These are phyloP conservation scores for Ictidomys tridecemlineatus DNA, from an alignment of 2,113 vertebrate species.

Conservation along the genomic window DNA sequence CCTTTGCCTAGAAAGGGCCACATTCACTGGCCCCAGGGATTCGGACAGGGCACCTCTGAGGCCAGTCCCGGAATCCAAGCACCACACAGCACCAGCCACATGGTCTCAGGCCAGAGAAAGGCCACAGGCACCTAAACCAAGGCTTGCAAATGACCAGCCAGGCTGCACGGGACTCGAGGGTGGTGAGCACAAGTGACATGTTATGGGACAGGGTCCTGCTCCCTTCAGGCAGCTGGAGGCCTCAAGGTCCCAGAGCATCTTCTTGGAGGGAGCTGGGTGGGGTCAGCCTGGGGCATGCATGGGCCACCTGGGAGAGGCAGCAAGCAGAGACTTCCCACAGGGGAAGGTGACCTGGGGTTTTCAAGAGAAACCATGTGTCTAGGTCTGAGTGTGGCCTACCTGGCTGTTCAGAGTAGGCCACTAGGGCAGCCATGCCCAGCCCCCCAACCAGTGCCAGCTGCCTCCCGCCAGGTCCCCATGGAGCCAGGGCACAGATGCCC, in stretches of 20 bases:
- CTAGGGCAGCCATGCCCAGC: background rate
- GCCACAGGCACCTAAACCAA: accelerated
- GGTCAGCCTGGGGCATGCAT: too few relatives aligned
- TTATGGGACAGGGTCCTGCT: accelerated
- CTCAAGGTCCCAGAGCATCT: background rate
- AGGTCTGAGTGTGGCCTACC: background rate
- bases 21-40: background rate
- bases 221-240: background rate
- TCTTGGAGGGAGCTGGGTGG: background rate
- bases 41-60: accelerated
- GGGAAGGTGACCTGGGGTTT: slow-evolving; percentile 51
- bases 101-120: too few relatives aligned
- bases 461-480: background rate
- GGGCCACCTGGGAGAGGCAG: background rate
- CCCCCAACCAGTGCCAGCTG: background rate
- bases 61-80: accelerated
- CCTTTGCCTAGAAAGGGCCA: background rate
- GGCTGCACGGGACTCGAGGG: background rate
- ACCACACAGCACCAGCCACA: too few relatives aligned
- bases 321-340: background rate
- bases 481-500: background rate
- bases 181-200: too few relatives aligned
- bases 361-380: background rate
- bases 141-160: accelerated
- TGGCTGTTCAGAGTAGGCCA: background rate